phyloP scores from a whole-genome alignment of 1,140 invertebrate genomes.

The Drosophila aff. region DNA sequence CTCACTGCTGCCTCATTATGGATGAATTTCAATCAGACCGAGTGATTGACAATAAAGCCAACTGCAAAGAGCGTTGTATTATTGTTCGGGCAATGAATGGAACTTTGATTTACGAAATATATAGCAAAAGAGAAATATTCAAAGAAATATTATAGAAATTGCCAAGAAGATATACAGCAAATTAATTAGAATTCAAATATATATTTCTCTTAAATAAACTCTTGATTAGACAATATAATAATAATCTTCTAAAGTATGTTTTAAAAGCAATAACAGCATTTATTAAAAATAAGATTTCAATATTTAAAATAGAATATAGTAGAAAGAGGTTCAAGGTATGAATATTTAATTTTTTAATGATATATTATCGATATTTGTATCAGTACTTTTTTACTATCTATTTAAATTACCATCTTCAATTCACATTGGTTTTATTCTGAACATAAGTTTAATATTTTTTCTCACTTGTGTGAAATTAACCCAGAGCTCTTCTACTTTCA shows the following conservation, averaged over 20 bases:
- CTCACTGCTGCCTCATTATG: slow-evolving; percentile 45
- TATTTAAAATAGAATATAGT: too few species aligned
- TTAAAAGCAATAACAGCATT: background rate
- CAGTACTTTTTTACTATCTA: too few species aligned
- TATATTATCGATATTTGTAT: background rate
- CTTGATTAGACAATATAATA: background rate
- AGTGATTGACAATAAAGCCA: slow-evolving; percentile 47
- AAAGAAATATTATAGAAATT: too few species aligned
- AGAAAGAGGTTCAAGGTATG: too few species aligned
- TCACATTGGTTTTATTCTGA: background rate
- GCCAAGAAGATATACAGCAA: background rate
- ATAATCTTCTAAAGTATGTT: background rate
- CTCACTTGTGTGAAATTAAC: background rate
- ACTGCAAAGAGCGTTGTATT: background rate
- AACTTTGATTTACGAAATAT: background rate
- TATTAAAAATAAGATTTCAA: background rate
- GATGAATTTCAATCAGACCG: slow-evolving; percentile 57
- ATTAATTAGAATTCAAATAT: background rate
- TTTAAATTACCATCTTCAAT: background rate
- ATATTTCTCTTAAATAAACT: background rate
- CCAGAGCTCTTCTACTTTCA: background rate
- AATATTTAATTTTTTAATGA: too few species aligned
- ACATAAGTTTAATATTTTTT: background rate
- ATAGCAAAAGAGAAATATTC: slow-evolving; percentile 1
- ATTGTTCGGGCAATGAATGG: background rate